Evolutionary conservation across 2,113 vertebrate genomes (phyloP).

Genomic region (Prionailurus bengalensis): DNA sequence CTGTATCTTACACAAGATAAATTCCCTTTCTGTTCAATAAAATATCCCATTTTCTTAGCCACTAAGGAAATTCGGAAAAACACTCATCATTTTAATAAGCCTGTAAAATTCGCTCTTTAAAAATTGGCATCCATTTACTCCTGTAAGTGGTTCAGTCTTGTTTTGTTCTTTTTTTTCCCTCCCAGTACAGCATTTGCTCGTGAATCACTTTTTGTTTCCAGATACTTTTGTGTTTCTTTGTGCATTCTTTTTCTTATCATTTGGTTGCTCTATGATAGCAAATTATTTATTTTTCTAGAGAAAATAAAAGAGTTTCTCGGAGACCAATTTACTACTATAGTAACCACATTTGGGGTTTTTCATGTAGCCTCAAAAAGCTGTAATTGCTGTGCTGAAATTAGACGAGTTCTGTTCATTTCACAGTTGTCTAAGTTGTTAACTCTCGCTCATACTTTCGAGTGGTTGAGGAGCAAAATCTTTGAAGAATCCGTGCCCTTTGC

Average conservation of each 20-base stretch:
- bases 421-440: slow-evolving; percentile 75
- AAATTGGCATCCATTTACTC: slow-evolving; percentile 59
- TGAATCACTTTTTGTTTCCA: slow-evolving; percentile 56
- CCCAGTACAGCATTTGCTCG: not conserved
- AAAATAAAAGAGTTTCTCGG: slow-evolving; percentile 70
- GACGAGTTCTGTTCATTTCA: slow-evolving; percentile 76
- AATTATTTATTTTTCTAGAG: slow-evolving; percentile 59
- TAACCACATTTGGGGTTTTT: slow-evolving; percentile 71
- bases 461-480: slow-evolving; percentile 29
- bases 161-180: slow-evolving; percentile 14
- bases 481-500: slow-evolving; percentile 71
- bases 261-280: slow-evolving; percentile 57
- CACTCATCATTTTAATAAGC: slow-evolving; percentile 75
- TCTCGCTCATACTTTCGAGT: slow-evolving; percentile 68
- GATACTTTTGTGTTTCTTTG: slow-evolving; percentile 63
- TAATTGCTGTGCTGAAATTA: slow-evolving; percentile 73
- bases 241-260: slow-evolving; percentile 66
- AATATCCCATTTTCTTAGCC: slow-evolving; percentile 68
- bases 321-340: slow-evolving; percentile 80
- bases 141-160: slow-evolving; percentile 1
- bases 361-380: slow-evolving; percentile 71
- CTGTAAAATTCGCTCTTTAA: slow-evolving; percentile 70
- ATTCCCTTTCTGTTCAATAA: slow-evolving; percentile 73
- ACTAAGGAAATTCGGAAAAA: slow-evolving; percentile 57
- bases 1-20: slow-evolving; percentile 67